Evolutionary conservation across 2,888 invertebrate species (phyloP), one percentile per base, ranked within the genome.

Genomic region (Oscheius onirici): DNA sequence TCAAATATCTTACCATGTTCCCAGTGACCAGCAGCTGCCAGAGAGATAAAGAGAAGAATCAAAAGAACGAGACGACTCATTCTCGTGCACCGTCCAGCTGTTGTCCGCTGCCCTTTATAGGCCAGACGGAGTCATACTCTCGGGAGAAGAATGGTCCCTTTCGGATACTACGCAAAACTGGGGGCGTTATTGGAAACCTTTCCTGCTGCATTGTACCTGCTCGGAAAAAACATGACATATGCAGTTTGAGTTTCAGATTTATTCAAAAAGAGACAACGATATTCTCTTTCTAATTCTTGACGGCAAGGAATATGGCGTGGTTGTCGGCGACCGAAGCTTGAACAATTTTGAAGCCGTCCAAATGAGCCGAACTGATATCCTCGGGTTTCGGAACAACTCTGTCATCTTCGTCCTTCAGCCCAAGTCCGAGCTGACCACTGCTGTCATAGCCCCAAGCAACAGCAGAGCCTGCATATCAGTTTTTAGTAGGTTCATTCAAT

Each of bases 401-500:
- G 8, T 85, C 83, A 52, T 85, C 85, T 26, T 83, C 83, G 28
- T 83, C 83, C 43, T 77, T 80, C 66, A 85, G 73, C 24, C 86
- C 86, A n/a, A 86, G 77, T 28, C 86, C 86, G 11, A 87, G 68
- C 54, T 86, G 86, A 46, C 86, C 86, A 51, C 79, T 80, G n/a
- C 83, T 81, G 68, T 86, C 86, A 70, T 75, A 84, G 51, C 86
- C 86, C 77, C 83, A 86, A 1, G 81, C 79, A 61, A 76, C 83
- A 13, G 81, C 86, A 20, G 72, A 65, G 54, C 57, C 74, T 57
- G 40, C n/a, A 63, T n/a, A n/a, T n/a, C n/a, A n/a, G n/a, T n/a
- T n/a, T n/a, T n/a, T n/a, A n/a, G n/a, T n/a, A 54, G 13, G 15
- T 41, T 26, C 5, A 34, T n/a, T 26, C 11, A 13, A 28, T 3